A percentile compares a stretch with the other conserved stretches of the same genome.
phyloP scores from a whole-genome alignment of 2,113 vertebrate species.

The Sigmodon hispidus region DNA sequence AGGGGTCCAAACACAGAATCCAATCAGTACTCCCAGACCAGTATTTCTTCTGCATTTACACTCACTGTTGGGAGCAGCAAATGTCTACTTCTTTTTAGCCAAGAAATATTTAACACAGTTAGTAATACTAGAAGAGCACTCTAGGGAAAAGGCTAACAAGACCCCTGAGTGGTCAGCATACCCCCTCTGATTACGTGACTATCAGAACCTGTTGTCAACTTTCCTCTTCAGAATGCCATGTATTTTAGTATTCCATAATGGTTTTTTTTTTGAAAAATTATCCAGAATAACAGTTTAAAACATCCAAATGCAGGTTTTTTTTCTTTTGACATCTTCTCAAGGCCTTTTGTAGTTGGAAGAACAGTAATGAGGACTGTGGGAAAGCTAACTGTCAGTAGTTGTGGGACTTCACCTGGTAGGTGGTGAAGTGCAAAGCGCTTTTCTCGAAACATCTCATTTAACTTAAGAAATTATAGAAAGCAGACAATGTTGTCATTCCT shows the following conservation, averaged over 20 bases:
- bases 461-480: background rate
- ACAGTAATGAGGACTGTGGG: background rate
- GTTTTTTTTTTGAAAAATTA: background rate
- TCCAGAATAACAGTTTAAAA: background rate
- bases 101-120: slow-evolving; percentile 64
- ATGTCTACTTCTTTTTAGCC: slow-evolving; percentile 15
- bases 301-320: background rate
- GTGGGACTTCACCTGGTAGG: background rate
- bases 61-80: background rate
- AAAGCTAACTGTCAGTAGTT: background rate
- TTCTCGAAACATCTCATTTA: background rate
- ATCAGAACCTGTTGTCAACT: background rate
- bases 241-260: background rate
- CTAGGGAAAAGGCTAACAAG: slow-evolving; percentile 16
- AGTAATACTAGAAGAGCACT: background rate
- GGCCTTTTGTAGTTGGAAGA: background rate
- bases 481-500: background rate
- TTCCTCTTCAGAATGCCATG: background rate
- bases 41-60: background rate
- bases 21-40: background rate
- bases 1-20: background rate
- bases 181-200: background rate
- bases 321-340: background rate
- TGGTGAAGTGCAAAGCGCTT: background rate
- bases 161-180: background rate